A percentile compares a stretch with the other conserved stretches of the same genome.
These are phyloP conservation scores for Atopsyche davidsoni DNA, from an alignment of 1,140 invertebrate genomes.

Conservation along the genomic window DNA sequence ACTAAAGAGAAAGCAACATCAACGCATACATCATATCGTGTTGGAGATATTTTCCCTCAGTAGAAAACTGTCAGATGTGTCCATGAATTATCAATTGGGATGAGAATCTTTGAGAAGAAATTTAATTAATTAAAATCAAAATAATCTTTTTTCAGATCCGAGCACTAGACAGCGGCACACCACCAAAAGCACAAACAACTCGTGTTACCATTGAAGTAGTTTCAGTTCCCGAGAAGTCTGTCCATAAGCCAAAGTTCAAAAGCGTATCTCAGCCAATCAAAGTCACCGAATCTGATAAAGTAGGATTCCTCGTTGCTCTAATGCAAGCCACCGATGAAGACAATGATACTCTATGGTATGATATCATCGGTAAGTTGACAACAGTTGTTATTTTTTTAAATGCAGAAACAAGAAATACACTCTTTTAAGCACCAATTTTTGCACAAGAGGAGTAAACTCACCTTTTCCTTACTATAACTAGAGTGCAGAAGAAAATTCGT, in stretches of 20 bases:
- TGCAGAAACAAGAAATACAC: too few relatives aligned
- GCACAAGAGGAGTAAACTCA: too few relatives aligned
- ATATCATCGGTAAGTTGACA: constrained; percentile 79
- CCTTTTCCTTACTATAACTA: not conserved
- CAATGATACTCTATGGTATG: constrained; percentile 80
- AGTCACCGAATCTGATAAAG: constrained; percentile 77
- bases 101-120: not conserved
- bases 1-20: too few relatives aligned
- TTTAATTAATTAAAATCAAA: not conserved
- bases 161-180: constrained; percentile 70
- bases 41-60: not conserved
- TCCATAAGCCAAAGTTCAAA: constrained; percentile 59
- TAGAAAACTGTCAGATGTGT: not conserved
- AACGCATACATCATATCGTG: too few relatives aligned
- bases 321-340: constrained; percentile 80
- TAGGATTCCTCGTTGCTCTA: constrained; percentile 75
- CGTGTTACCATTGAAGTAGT: constrained; percentile 66
- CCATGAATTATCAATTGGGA: constrained; percentile 1
- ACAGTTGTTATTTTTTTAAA: too few relatives aligned
- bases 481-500: not conserved
- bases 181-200: constrained; percentile 61
- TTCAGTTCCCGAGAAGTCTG: constrained; percentile 51
- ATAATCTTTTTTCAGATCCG: constrained; percentile 55
- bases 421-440: too few relatives aligned
- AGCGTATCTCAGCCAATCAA: constrained; percentile 58